These are phyloP conservation scores for Pogonus chalceus DNA, from an alignment of 1,140 invertebrate genomes.

Conservation along the genomic window DNA sequence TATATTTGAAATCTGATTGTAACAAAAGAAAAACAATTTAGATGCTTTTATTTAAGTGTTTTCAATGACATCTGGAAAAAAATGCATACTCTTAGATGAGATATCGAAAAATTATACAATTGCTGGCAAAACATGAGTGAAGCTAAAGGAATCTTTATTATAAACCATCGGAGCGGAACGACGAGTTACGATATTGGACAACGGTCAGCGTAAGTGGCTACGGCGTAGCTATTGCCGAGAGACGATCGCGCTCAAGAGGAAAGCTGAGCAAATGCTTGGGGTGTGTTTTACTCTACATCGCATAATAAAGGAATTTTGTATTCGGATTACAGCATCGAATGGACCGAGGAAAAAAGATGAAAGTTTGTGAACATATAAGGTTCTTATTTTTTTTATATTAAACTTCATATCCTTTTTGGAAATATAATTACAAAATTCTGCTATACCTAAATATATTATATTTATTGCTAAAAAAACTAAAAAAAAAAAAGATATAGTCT, in stretches of 20 bases:
- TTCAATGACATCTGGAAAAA: no score
- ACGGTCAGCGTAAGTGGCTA: not conserved
- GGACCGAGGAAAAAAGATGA: not conserved
- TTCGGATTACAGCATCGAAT: not conserved
- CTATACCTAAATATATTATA: not conserved
- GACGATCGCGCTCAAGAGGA: not conserved
- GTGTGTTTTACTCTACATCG: not conserved
- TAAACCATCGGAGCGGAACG: not conserved
- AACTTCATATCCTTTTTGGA: not conserved
- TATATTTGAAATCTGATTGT: no score
- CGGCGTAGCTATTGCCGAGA: no score
- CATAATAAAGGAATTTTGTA: not conserved
- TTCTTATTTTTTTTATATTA: not conserved
- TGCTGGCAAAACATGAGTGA: not conserved
- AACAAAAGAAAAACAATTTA: no score
- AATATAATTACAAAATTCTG: no score
- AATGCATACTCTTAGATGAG: no score
- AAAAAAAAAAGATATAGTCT: no score
- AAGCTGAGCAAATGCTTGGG: not conserved
- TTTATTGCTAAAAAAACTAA: no score
- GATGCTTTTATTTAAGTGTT: no score
- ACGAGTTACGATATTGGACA: slow-evolving; percentile 2
- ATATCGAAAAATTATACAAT: slow-evolving; percentile 5
- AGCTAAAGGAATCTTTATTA: not conserved
- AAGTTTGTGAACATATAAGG: not conserved